Evolutionary conservation across 2,888 invertebrate genomes (phyloP).

Genomic region (Platynereis dumerilii): DNA sequence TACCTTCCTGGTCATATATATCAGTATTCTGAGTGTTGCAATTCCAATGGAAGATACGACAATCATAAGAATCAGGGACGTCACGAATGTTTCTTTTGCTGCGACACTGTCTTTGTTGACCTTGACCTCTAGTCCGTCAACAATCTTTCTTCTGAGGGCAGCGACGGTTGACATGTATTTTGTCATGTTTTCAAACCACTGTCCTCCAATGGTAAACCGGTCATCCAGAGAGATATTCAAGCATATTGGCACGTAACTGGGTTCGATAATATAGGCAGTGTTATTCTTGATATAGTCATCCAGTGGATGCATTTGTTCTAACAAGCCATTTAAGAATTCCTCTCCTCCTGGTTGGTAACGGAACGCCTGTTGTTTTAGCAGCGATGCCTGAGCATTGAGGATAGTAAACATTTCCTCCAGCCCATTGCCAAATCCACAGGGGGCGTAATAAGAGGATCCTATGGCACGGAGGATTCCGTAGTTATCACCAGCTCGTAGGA

Average conservation of each 20-base stretch:
- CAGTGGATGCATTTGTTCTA: too few species aligned
- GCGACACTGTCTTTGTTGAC: too few species aligned
- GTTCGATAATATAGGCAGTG: too few species aligned
- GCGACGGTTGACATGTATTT: background rate
- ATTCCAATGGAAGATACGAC: too few species aligned
- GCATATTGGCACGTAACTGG: background rate
- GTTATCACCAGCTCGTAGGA: slow-evolving; percentile 15
- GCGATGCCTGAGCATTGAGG: background rate
- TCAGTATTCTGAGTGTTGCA: too few species aligned
- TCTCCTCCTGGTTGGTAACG: slow-evolving; percentile 7
- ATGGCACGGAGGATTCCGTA: slow-evolving; percentile 17
- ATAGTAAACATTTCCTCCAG: slow-evolving; percentile 2
- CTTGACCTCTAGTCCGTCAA: too few species aligned
- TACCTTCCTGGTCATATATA: too few species aligned
- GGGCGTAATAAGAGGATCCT: slow-evolving; percentile 13
- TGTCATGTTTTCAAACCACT: slow-evolving; percentile 22
- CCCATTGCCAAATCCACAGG: slow-evolving; percentile 2
- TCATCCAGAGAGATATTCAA: background rate
- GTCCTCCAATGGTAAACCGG: background rate
- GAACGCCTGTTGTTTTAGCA: background rate
- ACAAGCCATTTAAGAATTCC: background rate
- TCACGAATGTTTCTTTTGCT: too few species aligned
- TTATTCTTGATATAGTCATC: too few species aligned
- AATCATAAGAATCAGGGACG: too few species aligned
- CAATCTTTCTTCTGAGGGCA: too few species aligned